Evolutionary conservation across 2,113 vertebrate species (phyloP).

Genomic region (Coptodon rendalli): DNA sequence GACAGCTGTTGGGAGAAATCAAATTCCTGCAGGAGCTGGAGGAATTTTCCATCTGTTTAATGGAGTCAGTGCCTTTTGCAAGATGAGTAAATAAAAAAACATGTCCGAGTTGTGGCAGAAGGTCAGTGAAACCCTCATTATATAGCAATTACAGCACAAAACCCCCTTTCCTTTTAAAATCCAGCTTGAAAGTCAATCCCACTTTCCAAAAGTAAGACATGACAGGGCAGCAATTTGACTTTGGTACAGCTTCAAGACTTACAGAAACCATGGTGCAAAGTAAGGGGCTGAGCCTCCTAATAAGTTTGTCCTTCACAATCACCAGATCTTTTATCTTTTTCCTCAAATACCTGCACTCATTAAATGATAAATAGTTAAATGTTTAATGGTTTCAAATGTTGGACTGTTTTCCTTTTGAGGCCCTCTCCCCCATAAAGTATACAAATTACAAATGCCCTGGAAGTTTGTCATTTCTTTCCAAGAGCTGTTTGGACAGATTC

Average conservation of each 20-base stretch:
- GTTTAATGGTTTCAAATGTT: neutral
- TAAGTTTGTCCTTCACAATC: neutral
- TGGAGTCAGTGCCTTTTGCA: slow-evolving; percentile 72
- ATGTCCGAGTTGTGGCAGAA: slow-evolving; percentile 74
- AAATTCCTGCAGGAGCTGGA: slow-evolving; percentile 79
- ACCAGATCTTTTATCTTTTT: neutral
- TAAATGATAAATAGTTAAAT: neutral
- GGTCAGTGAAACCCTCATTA: slow-evolving; percentile 79
- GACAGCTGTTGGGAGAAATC: slow-evolving; percentile 85
- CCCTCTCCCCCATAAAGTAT: neutral
- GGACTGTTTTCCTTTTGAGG: neutral
- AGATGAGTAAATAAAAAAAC: slow-evolving; percentile 81
- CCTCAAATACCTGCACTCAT: neutral
- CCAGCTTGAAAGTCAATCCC: slow-evolving; percentile 64
- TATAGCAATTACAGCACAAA: slow-evolving; percentile 77
- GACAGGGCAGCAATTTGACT: slow-evolving; percentile 43
- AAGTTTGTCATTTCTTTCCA: neutral
- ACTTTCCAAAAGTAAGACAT: slow-evolving; percentile 58
- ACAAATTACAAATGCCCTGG: neutral
- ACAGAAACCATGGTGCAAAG: neutral
- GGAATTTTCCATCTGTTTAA: slow-evolving; percentile 84
- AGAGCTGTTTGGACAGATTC: slow-evolving; percentile 23
- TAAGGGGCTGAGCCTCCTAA: neutral
- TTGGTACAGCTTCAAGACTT: slow-evolving; percentile 44
- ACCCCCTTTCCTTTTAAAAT: slow-evolving; percentile 56